Conservation (phyloP, 2,888 invertebrate species). For the Toxonevra muliebris region DNA sequence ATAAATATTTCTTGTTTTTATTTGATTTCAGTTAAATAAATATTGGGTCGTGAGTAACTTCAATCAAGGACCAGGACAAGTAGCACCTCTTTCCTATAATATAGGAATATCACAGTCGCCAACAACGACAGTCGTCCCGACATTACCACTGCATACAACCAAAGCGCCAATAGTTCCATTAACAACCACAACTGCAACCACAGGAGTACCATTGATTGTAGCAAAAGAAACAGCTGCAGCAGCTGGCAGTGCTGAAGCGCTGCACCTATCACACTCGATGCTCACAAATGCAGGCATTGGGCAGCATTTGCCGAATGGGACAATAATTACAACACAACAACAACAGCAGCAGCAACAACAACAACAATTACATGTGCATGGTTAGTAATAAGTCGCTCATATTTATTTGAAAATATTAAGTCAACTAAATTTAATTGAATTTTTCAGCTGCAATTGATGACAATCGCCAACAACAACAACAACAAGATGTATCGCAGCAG, state of each 20-base stretch:
- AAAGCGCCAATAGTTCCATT: constrained; percentile 8
- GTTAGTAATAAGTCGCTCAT: background rate
- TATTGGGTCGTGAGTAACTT: constrained; percentile 87
- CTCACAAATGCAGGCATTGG: constrained; percentile 46
- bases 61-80: constrained; percentile 65
- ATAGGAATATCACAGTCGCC: constrained; percentile 42
- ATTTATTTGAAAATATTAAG: background rate
- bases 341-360: constrained; percentile 37
- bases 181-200: constrained; percentile 36
- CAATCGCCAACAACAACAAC: constrained; percentile 48
- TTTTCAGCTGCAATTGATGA: constrained; percentile 43
- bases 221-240: constrained; percentile 29
- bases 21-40: constrained; percentile 74
- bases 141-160: too few relatives aligned
- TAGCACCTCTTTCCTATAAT: constrained; percentile 44
- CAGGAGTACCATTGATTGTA: constrained; percentile 9
- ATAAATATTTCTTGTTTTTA: constrained; percentile 1
- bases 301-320: constrained; percentile 51
- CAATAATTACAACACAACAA: constrained; percentile 49
- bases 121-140: constrained; percentile 34
- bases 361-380: constrained; percentile 24
- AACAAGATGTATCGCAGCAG: constrained; percentile 33
- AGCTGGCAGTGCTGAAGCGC: constrained; percentile 44
- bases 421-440: background rate
- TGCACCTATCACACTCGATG: constrained; percentile 54